A percentile compares a stretch with the other conserved stretches of the same genome.
Evolutionary conservation across 1,140 invertebrate species (phyloP).

Genomic region (Diabrotica undecimpunctata): DNA sequence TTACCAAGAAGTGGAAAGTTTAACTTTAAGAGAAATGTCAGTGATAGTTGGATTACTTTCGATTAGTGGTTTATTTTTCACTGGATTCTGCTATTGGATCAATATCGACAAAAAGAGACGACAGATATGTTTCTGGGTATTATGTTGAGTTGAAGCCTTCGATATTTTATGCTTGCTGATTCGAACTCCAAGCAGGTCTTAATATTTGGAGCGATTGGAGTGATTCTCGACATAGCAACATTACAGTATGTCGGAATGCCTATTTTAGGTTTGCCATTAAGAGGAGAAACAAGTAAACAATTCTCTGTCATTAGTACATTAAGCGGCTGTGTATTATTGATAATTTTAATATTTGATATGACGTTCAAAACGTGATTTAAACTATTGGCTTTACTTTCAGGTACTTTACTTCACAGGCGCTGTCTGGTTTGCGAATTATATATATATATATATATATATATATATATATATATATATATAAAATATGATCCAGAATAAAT

Average conservation of each 20-base stretch:
- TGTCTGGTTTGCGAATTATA: constrained; percentile 40
- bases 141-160: constrained; percentile 36
- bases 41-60: constrained; percentile 31
- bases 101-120: constrained; percentile 32
- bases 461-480: no score
- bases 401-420: constrained; percentile 40
- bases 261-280: constrained; percentile 30
- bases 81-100: constrained; percentile 30
- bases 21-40: constrained; percentile 17
- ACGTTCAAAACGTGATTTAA: constrained; percentile 38
- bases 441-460: no score
- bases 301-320: constrained; percentile 28
- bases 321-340: constrained; percentile 26
- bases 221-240: constrained; percentile 36
- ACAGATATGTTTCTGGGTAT: constrained; percentile 30
- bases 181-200: constrained; percentile 30
- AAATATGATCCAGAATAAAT: constrained; percentile 19
- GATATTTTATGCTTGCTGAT: constrained; percentile 39
- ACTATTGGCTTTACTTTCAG: constrained; percentile 37
- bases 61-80: constrained; percentile 27
- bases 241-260: constrained; percentile 34
- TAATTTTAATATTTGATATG: constrained; percentile 34
- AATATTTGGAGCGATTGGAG: constrained; percentile 35
- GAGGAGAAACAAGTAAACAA: constrained; percentile 35
- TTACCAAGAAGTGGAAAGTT: constrained; percentile 27